These are phyloP conservation scores for Labia minor DNA, from an alignment of 2,888 invertebrate species.

Conservation along the genomic window DNA sequence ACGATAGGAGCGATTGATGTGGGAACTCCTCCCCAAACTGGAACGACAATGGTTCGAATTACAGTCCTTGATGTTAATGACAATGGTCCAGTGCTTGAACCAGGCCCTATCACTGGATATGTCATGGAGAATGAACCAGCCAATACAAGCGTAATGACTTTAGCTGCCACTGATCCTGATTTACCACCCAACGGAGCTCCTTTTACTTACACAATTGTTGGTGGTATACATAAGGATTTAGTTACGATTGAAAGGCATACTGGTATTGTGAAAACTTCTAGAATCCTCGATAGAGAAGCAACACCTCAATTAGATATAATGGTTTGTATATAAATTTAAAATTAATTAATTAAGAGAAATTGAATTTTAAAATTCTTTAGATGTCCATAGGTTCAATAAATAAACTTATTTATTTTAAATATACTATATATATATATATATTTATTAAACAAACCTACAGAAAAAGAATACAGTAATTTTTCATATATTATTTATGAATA, in stretches of 20 bases:
- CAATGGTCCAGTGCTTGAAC: slow-evolving; percentile 76
- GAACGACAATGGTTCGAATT: slow-evolving; percentile 74
- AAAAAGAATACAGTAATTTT: too few relatives aligned
- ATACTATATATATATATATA: too few relatives aligned
- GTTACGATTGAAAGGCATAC: slow-evolving; percentile 69
- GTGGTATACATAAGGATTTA: slow-evolving; percentile 64
- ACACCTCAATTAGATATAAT: slow-evolving; percentile 62
- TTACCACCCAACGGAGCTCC: slow-evolving; percentile 83
- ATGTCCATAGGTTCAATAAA: background rate
- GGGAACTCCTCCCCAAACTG: slow-evolving; percentile 81
- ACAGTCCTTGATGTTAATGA: slow-evolving; percentile 81
- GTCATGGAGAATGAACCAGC: slow-evolving; percentile 80
- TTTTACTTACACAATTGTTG: slow-evolving; percentile 67
- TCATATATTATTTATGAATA: too few relatives aligned
- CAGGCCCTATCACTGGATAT: slow-evolving; percentile 57
- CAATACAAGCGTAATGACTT: slow-evolving; percentile 68
- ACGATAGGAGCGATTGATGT: slow-evolving; percentile 81
- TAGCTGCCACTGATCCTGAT: slow-evolving; percentile 83
- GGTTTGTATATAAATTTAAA: too few relatives aligned
- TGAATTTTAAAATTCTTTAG: background rate
- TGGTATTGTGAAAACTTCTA: slow-evolving; percentile 67
- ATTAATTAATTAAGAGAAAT: slow-evolving; percentile 8
- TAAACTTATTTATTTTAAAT: background rate
- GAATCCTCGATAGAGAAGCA: slow-evolving; percentile 69
- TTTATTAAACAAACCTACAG: too few relatives aligned